Base-by-base conservation (phyloP, 2,113 vertebrate species). In the Malaclemys terrapin region DNA sequence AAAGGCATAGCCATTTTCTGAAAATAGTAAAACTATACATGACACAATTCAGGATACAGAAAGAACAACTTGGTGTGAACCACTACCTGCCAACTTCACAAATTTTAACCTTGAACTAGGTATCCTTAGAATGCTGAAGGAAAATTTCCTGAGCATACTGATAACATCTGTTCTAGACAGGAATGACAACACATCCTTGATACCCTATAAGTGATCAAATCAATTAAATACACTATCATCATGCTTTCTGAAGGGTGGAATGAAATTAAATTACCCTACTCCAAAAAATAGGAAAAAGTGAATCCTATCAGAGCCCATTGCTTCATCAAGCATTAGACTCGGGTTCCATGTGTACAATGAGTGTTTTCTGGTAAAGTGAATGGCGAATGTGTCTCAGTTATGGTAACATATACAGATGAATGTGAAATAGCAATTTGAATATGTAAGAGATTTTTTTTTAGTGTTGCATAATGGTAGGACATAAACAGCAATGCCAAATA, bases 281-380 rank as follows among this genome's bases (percentile, higher is more conserved):
- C 78, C 84, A 57, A 86, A 76, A 6, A 80, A 86, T 1, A 31
- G 4, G 53, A 38, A 49, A 31, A 69, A 9, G 65, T 45, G 50
- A 35, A 50, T 80, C 75, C 10, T 54, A 2, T 4, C 59, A 53
- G n/a, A 72, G 45, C 1, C 2, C 2, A 1, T 25, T 53, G 1
- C 3, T 65, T 6, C n/a, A 11, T 69, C 20, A 13, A 84, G 24
- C 4, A 50, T n/a, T 69, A 85, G 10, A 42, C 12, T 42, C 2
- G 14, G 50, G 50, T 50, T 50, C 50, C 50, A 16, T 4, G 13
- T 50, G 13, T 50, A 16, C 50, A 50, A 9, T 5, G 16, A 52
- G 12, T 69, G 3, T 2, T 87, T 89, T 59, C 1, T 88, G 24
- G 54, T n/a, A 17, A 1, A 54, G 47, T 80, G 83, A 89, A 65